phyloP scores from a whole-genome alignment of 2,113 vertebrate species.

The Chaetodon auriga region DNA sequence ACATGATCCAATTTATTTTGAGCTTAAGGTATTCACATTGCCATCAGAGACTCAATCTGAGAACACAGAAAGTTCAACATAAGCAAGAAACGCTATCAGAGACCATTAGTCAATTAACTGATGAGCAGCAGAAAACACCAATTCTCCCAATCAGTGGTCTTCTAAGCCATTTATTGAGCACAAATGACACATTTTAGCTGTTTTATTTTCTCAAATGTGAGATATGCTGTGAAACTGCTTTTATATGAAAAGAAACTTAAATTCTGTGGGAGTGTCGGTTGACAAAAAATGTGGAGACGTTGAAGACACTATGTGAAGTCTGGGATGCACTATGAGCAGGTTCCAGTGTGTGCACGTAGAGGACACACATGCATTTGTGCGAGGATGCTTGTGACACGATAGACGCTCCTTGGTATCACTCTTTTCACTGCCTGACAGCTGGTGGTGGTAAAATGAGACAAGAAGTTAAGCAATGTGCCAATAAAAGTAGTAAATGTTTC shows the following conservation, averaged over 20 bases:
- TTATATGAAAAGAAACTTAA: not conserved
- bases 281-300: not conserved
- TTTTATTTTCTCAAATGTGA: not conserved
- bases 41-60: not conserved
- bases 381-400: not conserved
- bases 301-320: not conserved
- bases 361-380: no score
- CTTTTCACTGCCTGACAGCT: not conserved
- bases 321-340: not conserved
- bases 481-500: not conserved
- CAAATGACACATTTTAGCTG: not conserved
- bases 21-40: not conserved
- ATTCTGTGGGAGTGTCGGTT: not conserved
- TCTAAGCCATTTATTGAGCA: not conserved
- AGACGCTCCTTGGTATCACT: not conserved
- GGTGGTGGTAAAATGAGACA: not conserved
- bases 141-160: not conserved
- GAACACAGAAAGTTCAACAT: not conserved
- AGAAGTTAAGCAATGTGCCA: not conserved
- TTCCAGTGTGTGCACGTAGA: no score
- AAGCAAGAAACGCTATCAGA: not conserved
- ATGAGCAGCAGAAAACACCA: not conserved
- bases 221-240: not conserved
- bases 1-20: conserved; percentile 11
- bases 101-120: not conserved